Percentiles rank a stretch among this genome's conserved stretches.
phyloP scores from a whole-genome alignment of 2,113 vertebrate species.

The Salvator merianae region DNA sequence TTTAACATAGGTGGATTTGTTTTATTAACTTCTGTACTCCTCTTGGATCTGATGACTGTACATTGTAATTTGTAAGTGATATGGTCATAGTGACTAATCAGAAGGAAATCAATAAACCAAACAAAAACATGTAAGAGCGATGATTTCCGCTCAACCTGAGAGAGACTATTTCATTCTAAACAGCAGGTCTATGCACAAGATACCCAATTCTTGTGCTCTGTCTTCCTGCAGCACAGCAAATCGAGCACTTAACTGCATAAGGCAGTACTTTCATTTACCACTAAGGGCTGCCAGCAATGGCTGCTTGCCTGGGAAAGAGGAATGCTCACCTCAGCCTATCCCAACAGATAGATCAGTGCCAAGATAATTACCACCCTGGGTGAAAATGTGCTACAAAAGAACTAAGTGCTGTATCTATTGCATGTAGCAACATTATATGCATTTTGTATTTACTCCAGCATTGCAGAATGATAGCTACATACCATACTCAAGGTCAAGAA shows the following conservation, averaged over 20 bases:
- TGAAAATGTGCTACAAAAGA: background rate
- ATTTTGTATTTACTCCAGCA: background rate
- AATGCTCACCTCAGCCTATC: background rate
- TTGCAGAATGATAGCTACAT: conserved; percentile 48
- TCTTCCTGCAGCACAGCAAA: background rate
- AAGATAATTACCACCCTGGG: background rate
- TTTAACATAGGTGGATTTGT: too few species aligned
- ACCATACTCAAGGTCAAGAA: conserved; percentile 98
- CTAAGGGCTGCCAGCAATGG: background rate
- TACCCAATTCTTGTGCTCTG: too few species aligned
- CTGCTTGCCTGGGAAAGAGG: background rate
- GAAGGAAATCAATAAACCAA: too few species aligned
- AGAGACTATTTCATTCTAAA: background rate
- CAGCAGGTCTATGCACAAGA: background rate
- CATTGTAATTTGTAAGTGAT: too few species aligned
- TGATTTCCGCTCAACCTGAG: too few species aligned
- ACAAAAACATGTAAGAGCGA: too few species aligned
- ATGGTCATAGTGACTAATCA: too few species aligned
- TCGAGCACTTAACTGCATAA: background rate
- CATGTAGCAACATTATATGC: background rate
- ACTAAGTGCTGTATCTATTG: background rate
- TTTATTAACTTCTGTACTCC: too few species aligned
- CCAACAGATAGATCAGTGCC: background rate
- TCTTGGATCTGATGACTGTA: too few species aligned
- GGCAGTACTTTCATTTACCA: background rate